Conservation (phyloP, 2,888 invertebrate genomes). For the Galerucella nymphaeae region DNA sequence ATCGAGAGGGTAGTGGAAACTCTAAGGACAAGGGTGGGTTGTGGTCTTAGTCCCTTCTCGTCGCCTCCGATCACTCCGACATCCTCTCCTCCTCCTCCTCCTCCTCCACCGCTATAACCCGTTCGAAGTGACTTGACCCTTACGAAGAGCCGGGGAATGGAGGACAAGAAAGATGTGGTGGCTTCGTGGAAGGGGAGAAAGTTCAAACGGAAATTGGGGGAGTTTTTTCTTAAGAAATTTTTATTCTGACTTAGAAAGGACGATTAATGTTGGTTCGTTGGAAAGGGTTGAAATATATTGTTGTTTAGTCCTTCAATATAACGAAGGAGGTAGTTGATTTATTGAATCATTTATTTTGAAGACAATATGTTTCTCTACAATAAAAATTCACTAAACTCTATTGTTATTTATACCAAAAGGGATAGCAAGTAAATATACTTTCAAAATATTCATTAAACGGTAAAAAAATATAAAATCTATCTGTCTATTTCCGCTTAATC, state of each 20-base stretch:
- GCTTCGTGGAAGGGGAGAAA: conserved; percentile 30
- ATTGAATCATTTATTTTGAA: neutral
- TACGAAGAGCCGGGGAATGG: conserved; percentile 48
- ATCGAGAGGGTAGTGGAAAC: conserved; percentile 59
- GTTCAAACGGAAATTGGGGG: conserved; percentile 18
- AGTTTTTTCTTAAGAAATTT: conserved; percentile 29
- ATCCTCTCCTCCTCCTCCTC: conserved; percentile 22
- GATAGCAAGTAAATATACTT: no score
- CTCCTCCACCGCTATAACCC: conserved; percentile 17
- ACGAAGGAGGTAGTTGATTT: neutral
- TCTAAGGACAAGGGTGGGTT: conserved; percentile 65
- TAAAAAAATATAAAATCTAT: no score
- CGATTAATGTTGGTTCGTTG: neutral
- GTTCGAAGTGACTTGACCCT: conserved; percentile 53
- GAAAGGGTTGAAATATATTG: neutral
- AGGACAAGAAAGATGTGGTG: conserved; percentile 42
- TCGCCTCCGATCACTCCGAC: conserved; percentile 49
- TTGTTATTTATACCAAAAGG: no score
- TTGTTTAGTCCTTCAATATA: neutral
- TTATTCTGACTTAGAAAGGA: neutral
- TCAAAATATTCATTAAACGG: no score
- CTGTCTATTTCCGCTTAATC: no score
- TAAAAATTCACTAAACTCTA: no score
- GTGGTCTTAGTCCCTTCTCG: conserved; percentile 65
- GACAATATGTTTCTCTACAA: no score